phyloP scores from a whole-genome alignment of 2,113 vertebrate genomes.

The Scomber japonicus region DNA sequence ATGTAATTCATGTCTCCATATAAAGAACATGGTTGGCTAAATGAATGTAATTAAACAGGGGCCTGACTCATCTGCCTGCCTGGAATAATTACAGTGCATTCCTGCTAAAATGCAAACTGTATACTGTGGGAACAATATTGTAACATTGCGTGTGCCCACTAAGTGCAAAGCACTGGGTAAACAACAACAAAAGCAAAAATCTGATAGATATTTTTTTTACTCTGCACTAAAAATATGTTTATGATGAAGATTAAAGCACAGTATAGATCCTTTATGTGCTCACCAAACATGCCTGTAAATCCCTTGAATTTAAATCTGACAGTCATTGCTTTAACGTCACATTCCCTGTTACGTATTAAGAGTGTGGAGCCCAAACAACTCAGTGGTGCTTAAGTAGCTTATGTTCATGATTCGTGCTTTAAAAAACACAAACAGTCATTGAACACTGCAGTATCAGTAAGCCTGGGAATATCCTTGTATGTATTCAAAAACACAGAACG shows the following conservation, averaged over 20 bases:
- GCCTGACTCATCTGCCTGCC: constrained; percentile 43
- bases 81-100: constrained; percentile 41
- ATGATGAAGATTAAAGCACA: background rate
- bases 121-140: constrained; percentile 25
- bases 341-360: background rate
- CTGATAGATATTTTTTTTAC: background rate
- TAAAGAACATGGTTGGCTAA: constrained; percentile 56
- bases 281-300: background rate
- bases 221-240: background rate
- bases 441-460: background rate
- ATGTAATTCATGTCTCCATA: constrained; percentile 53
- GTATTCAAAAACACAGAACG: too few relatives aligned
- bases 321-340: background rate
- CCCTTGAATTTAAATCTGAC: background rate
- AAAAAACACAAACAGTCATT: constrained; percentile 7
- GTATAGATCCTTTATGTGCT: background rate
- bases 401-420: background rate
- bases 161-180: background rate
- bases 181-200: background rate
- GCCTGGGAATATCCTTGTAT: background rate
- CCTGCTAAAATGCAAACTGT: background rate
- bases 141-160: background rate
- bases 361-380: background rate
- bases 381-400: background rate
- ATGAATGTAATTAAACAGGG: constrained; percentile 56